Base-by-base conservation (phyloP, 2,113 vertebrate species). In the Oxyura jamaicensis region DNA sequence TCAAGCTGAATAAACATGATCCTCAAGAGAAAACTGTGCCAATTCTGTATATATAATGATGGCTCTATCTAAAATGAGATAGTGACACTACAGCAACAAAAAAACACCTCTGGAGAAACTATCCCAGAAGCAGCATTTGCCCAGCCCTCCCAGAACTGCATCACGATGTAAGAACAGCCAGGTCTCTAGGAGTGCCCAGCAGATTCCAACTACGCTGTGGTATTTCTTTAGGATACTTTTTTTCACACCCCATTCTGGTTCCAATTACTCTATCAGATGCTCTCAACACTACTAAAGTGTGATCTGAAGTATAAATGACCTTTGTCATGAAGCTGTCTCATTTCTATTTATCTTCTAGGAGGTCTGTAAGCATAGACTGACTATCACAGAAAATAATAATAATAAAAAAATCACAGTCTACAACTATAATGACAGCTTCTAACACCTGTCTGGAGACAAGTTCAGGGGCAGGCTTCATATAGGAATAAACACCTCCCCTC, bases 401-500 rank as follows among this genome's bases (percentile, higher is more conserved):
- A 20, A 46, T 16, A 46, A 20, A 53, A 91, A 89, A 84, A 35
- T 22, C 73, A 46, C 59, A 13, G 46, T 76, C 20, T 50, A 28
- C 85, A 93, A 52, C 44, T 50, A 66, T 26, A 39, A 52, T 62
- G 74, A 74, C 52, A 84, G 77, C 88, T 81, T 75, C 25, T 3
- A 23, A 35, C 15, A 14, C 14, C 56, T 86, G 60, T 39, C 77
- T 89, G 92, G 26, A 89, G 69, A 36, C 44, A 81, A 53, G 23
- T 9, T 62, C 0, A 0, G 67, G 73, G 77, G 50, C 44, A 53
- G 50, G 73, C 55, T 53, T 55, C 23, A 25, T 42, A 55, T 25
- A 65, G 73, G 48, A 95, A 88, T 44, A 92, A 95, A 96, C 69
- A 73, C 81, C 55, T 93, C 35, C n/a, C 74, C 31, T 42, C 48